Percentiles rank a stretch among this genome's conserved stretches.
Evolutionary conservation across 2,888 invertebrate genomes (phyloP).

Genomic region (Stegophylla sp.): DNA sequence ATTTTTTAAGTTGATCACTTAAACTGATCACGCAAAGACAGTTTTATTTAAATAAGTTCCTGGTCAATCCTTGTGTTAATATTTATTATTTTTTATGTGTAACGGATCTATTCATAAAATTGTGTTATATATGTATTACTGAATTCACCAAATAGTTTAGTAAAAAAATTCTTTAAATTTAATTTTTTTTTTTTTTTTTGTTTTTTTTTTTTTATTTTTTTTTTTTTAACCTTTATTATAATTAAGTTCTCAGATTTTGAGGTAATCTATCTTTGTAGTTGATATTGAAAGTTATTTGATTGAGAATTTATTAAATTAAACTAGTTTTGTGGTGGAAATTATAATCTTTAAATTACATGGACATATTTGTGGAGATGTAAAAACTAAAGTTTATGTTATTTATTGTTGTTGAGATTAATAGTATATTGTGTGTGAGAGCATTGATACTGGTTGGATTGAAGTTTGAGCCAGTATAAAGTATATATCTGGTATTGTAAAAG

Average conservation of each 20-base stretch:
- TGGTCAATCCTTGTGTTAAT: conserved; percentile 7
- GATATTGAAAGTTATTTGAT: too few species aligned
- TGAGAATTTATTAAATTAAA: too few species aligned
- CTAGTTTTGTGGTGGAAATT: too few species aligned
- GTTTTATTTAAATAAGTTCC: conserved; percentile 4
- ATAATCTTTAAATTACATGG: too few species aligned
- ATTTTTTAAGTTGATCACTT: conserved; percentile 23
- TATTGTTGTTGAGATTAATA: too few species aligned
- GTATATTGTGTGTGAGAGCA: too few species aligned
- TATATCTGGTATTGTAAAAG: too few species aligned
- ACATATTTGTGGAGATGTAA: too few species aligned
- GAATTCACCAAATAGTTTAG: neutral
- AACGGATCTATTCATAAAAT: neutral
- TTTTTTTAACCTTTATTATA: neutral
- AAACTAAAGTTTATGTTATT: too few species aligned
- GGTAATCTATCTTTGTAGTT: too few species aligned
- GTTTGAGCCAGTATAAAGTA: too few species aligned
- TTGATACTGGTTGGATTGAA: too few species aligned
- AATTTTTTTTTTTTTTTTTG: neutral
- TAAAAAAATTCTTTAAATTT: neutral
- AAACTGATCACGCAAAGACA: neutral
- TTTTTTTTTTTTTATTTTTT: neutral
- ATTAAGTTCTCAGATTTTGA: neutral
- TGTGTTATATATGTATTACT: neutral
- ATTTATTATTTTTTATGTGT: neutral